phyloP scores from a whole-genome alignment of 2,888 invertebrate species.

The Macrosoma leucophasiata region DNA sequence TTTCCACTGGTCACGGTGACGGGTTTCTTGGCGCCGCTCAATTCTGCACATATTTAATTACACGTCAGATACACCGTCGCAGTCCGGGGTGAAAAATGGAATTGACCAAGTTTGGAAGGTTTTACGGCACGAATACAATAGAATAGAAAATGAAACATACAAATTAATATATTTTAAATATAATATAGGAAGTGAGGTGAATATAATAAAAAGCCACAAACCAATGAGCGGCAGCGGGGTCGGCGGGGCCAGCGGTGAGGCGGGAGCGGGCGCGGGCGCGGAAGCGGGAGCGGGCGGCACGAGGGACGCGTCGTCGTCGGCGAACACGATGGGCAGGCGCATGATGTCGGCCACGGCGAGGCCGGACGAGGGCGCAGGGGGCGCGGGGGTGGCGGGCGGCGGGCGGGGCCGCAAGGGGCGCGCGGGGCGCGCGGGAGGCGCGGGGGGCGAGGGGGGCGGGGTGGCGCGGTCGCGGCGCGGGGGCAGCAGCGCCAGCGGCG shows the following conservation, averaged over 20 bases:
- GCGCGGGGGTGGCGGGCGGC: conserved; percentile 1
- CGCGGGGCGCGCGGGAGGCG: conserved; percentile 5
- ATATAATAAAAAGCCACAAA: no score
- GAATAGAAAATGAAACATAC: no score
- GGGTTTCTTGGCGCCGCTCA: background rate
- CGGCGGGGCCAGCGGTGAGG: conserved; percentile 5
- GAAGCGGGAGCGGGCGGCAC: conserved; percentile 21
- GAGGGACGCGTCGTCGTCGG: conserved; percentile 75
- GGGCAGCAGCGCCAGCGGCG: conserved; percentile 40
- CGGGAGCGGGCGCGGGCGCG: conserved; percentile 18
- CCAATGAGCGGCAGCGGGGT: no score
- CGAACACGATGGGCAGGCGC: conserved; percentile 78
- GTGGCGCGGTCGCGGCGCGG: conserved; percentile 31
- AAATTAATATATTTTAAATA: no score
- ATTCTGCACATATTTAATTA: background rate
- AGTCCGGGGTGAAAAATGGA: no score
- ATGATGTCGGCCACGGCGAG: conserved; percentile 63
- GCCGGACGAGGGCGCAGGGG: conserved; percentile 11
- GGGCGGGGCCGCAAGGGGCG: conserved; percentile 21
- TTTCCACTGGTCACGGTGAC: conserved; percentile 16
- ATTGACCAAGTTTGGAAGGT: no score
- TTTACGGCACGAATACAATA: no score
- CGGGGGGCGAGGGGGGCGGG: conserved; percentile 17
- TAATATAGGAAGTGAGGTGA: no score
- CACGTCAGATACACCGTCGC: background rate